Evolutionary conservation across 2,888 invertebrate genomes (phyloP).

Genomic region (Dendrolimus pini): DNA sequence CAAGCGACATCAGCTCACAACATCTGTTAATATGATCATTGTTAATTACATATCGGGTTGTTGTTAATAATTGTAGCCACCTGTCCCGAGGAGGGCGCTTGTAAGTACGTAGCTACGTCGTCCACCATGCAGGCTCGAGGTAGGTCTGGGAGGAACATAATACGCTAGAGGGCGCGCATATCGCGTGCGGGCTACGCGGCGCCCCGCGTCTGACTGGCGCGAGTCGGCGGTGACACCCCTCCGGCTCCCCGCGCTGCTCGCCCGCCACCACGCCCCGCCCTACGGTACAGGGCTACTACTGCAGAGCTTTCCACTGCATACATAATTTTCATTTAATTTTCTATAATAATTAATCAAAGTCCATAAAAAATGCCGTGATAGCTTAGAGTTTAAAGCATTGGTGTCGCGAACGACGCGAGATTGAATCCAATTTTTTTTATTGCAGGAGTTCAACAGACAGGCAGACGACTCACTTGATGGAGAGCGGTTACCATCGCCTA

Average conservation of each 20-base stretch:
- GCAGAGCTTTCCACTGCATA: slow-evolving; percentile 37
- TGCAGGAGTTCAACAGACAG: too few relatives aligned
- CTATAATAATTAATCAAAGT: neutral
- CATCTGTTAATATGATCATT: slow-evolving; percentile 77
- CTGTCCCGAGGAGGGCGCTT: slow-evolving; percentile 97
- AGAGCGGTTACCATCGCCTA: too few relatives aligned
- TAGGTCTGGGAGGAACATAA: slow-evolving; percentile 95
- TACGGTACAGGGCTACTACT: slow-evolving; percentile 42
- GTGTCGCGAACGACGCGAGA: too few relatives aligned
- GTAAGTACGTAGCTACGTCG: slow-evolving; percentile 96
- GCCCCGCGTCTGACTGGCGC: slow-evolving; percentile 71
- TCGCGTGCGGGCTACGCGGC: slow-evolving; percentile 70
- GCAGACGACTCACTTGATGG: too few relatives aligned
- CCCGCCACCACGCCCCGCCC: slow-evolving; percentile 35
- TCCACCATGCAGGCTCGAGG: slow-evolving; percentile 97
- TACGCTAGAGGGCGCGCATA: slow-evolving; percentile 68
- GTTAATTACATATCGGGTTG: slow-evolving; percentile 77
- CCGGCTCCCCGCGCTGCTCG: slow-evolving; percentile 20
- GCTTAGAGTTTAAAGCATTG: too few relatives aligned
- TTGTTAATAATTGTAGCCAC: slow-evolving; percentile 80
- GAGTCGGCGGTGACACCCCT: slow-evolving; percentile 19
- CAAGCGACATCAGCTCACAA: slow-evolving; percentile 73
- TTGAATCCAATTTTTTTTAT: too few relatives aligned
- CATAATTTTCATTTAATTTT: neutral
- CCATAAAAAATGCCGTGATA: slow-evolving; percentile 5